phyloP scores from a whole-genome alignment of 2,888 invertebrate species.

The Phorcus lineatus region DNA sequence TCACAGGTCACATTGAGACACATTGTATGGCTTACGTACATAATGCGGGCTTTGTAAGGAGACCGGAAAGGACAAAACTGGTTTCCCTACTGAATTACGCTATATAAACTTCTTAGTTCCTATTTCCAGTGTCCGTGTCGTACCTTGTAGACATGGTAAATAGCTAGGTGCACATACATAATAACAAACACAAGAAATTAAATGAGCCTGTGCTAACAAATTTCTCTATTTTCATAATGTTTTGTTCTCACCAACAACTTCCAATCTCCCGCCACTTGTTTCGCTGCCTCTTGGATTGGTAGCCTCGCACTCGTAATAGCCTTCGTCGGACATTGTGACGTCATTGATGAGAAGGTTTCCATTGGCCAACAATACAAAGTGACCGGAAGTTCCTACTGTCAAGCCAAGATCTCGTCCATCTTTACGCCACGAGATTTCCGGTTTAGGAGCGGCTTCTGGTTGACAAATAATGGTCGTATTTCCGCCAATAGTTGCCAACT shows the following conservation, averaged over 20 bases:
- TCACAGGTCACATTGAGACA: too few relatives aligned
- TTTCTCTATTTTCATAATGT: too few relatives aligned
- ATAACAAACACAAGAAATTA: too few relatives aligned
- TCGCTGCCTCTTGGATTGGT: constrained; percentile 56
- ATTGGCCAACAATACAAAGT: constrained; percentile 83
- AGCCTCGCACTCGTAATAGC: constrained; percentile 66
- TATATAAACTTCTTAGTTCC: too few relatives aligned
- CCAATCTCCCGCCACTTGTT: constrained; percentile 46
- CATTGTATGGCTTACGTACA: too few relatives aligned
- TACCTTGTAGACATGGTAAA: too few relatives aligned
- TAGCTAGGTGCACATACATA: too few relatives aligned
- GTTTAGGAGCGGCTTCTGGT: constrained; percentile 93
- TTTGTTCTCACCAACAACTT: constrained; percentile 50
- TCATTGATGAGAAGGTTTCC: constrained; percentile 88
- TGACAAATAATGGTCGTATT: constrained; percentile 92
- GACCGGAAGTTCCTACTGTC: constrained; percentile 25
- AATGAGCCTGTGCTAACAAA: too few relatives aligned
- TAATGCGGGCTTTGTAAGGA: too few relatives aligned
- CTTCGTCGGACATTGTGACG: constrained; percentile 54
- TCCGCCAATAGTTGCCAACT: constrained; percentile 90
- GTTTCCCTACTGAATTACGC: too few relatives aligned
- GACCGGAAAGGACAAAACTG: too few relatives aligned
- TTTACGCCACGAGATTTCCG: constrained; percentile 89
- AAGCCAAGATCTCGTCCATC: constrained; percentile 79
- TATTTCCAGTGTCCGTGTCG: too few relatives aligned